Evolutionary conservation across 2,797 vertebrate species (phyloP).

Genomic region (Apodemus agrarius): DNA sequence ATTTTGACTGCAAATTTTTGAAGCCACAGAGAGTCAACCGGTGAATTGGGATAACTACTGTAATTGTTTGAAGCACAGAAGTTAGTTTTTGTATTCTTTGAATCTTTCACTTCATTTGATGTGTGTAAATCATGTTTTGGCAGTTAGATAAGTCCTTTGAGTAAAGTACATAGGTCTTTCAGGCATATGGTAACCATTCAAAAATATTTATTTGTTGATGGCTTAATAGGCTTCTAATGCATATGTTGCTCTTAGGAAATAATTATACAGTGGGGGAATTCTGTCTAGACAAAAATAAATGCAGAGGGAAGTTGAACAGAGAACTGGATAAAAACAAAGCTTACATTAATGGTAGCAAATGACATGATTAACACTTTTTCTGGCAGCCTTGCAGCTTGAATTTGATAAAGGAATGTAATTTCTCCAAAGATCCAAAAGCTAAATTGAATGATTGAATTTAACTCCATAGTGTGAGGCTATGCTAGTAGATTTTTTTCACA

Average conservation of each 20-base stretch:
- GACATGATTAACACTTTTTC: slow-evolving; percentile 84
- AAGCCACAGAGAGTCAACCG: background rate
- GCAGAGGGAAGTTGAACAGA: slow-evolving; percentile 70
- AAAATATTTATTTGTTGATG: slow-evolving; percentile 69
- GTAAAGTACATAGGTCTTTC: slow-evolving; percentile 53
- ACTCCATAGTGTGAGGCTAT: slow-evolving; percentile 64
- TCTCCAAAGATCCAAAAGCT: slow-evolving; percentile 71
- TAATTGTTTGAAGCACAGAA: background rate
- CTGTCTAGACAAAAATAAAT: slow-evolving; percentile 51
- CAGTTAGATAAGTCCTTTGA: slow-evolving; percentile 51
- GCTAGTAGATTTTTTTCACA: slow-evolving; percentile 71
- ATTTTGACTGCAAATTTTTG: background rate
- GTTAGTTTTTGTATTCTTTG: slow-evolving; percentile 65
- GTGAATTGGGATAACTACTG: background rate
- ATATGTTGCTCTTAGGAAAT: slow-evolving; percentile 52
- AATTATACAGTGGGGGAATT: slow-evolving; percentile 51
- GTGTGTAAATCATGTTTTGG: slow-evolving; percentile 36
- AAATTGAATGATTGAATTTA: slow-evolving; percentile 80
- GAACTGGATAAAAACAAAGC: slow-evolving; percentile 82
- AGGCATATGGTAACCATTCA: background rate
- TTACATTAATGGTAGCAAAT: slow-evolving; percentile 82
- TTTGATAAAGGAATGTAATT: slow-evolving; percentile 79
- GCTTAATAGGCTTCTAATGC: slow-evolving; percentile 63
- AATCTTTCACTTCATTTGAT: background rate
- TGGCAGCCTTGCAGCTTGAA: slow-evolving; percentile 79